Evolutionary conservation across 1,140 invertebrate genomes (phyloP).

Genomic region (Aphaenogaster floridana): DNA sequence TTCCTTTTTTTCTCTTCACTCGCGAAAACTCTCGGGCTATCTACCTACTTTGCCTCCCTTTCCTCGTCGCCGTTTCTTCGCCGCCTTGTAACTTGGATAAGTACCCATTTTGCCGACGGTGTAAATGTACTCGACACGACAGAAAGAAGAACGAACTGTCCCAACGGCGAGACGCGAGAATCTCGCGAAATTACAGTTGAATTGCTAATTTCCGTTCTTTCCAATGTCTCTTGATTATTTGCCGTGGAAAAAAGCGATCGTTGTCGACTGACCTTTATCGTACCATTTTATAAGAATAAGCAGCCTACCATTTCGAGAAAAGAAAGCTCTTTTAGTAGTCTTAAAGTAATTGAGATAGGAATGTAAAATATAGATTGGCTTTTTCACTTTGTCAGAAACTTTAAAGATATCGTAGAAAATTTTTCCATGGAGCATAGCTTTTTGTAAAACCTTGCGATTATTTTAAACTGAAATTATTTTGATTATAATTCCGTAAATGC

Average conservation of each 20-base stretch:
- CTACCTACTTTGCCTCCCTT: constrained; percentile 50
- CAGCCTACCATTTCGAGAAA: not conserved
- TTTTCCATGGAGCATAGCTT: not conserved
- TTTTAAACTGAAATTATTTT: constrained; percentile 7
- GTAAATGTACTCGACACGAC: constrained; percentile 68
- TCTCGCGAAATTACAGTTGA: constrained; percentile 61
- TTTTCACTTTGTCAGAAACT: not conserved
- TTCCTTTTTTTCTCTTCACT: constrained; percentile 8
- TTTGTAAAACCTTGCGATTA: not conserved
- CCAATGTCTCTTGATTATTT: constrained; percentile 47
- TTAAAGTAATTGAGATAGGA: constrained; percentile 28
- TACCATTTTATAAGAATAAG: constrained; percentile 50
- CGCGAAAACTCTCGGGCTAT: constrained; percentile 41
- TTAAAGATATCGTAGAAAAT: constrained; percentile 22
- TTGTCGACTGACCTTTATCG: constrained; percentile 27
- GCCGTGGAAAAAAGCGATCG: constrained; percentile 25
- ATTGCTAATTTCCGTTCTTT: constrained; percentile 59
- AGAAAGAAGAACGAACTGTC: constrained; percentile 52
- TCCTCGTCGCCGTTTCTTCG: not conserved
- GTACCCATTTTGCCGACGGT: constrained; percentile 73
- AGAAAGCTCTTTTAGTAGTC: not conserved
- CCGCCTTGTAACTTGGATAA: constrained; percentile 70
- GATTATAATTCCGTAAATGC: not conserved
- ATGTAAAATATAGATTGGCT: constrained; percentile 27
- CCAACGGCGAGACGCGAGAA: constrained; percentile 33